Evolutionary conservation across 2,888 invertebrate species (phyloP).

Genomic region (Drosophila fungiperda): DNA sequence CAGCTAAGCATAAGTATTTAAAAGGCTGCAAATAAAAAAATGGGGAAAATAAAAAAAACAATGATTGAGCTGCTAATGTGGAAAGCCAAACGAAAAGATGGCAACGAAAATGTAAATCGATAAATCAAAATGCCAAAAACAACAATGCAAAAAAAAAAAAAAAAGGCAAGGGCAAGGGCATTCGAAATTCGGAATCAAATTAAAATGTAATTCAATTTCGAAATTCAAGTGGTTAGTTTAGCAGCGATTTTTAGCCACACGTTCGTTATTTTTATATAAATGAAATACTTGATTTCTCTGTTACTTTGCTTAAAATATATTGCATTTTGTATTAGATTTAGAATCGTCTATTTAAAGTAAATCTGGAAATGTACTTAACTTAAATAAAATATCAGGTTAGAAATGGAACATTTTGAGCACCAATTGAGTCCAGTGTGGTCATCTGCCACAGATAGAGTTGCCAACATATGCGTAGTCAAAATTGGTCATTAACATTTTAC

Average conservation of each 20-base stretch:
- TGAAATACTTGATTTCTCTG: neutral
- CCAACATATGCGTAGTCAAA: slow-evolving; percentile 9
- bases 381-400: too few species aligned
- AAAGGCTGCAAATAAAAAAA: slow-evolving; percentile 32
- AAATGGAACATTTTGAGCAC: slow-evolving; percentile 22
- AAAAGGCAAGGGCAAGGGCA: slow-evolving; percentile 72
- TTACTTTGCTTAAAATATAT: too few species aligned
- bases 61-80: slow-evolving; percentile 54
- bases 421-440: slow-evolving; percentile 53
- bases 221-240: neutral
- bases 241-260: neutral
- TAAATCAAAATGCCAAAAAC: slow-evolving; percentile 78
- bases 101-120: slow-evolving; percentile 72
- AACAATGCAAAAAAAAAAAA: slow-evolving; percentile 28
- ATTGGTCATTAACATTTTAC: slow-evolving; percentile 15
- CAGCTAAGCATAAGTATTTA: slow-evolving; percentile 49
- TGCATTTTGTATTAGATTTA: too few species aligned
- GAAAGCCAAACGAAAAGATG: slow-evolving; percentile 28
- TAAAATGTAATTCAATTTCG: neutral
- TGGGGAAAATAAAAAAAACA: slow-evolving; percentile 18
- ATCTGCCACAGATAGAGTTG: slow-evolving; percentile 9
- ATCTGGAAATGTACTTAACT: neutral
- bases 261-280: neutral
- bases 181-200: slow-evolving; percentile 14
- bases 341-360: too few species aligned